Base-by-base conservation (phyloP, 1,140 invertebrate species). In the Apis florea region DNA sequence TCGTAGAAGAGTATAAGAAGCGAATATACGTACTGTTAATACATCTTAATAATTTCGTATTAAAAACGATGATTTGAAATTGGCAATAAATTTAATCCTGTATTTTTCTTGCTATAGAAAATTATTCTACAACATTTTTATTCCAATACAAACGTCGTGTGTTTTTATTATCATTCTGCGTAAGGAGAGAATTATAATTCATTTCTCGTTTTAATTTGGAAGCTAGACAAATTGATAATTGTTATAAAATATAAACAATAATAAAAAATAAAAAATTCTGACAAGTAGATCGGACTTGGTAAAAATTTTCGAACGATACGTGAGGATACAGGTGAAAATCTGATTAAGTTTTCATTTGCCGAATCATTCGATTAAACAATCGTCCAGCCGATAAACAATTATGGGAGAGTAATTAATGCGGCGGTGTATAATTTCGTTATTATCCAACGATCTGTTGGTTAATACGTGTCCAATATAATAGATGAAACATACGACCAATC, bases 281-380 rank as follows among this genome's bases (percentile, higher is more conserved):
- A 58, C 19, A 26, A 58, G 6, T 13, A 24, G 5, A 12, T 19
- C 21, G 21, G 2, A 40, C 31, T 58, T 19, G 3, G 2, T 19
- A 15, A 8, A 26, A 17, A 59, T 4, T n/a, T 58, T 40, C 10
- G 5, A 53, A 21, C 47, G 10, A n/a, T 3, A 6, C 17, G 13
- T n/a, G 15, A 26, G n/a, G 9, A 6, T 8, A 59, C 64, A 58
- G 54, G 0, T 67, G 31, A 40, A 40, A 40, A 68, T 54, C 47
- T 79, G 79, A 85, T 79, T 74, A 79, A 79, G 72, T 75, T 80
- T 79, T 56, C 72, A 81, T 81, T 83, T 31, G 70, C 40, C 70
- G 21, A 83, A 83, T 80, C 63, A 59, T 73, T 74, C 68, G 67
- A 74, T 74, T 73, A 83, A 72, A 80, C 70, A 83, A 83, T 83